phyloP scores from a whole-genome alignment of 2,888 invertebrate species.

The Liodrosophila aerea region DNA sequence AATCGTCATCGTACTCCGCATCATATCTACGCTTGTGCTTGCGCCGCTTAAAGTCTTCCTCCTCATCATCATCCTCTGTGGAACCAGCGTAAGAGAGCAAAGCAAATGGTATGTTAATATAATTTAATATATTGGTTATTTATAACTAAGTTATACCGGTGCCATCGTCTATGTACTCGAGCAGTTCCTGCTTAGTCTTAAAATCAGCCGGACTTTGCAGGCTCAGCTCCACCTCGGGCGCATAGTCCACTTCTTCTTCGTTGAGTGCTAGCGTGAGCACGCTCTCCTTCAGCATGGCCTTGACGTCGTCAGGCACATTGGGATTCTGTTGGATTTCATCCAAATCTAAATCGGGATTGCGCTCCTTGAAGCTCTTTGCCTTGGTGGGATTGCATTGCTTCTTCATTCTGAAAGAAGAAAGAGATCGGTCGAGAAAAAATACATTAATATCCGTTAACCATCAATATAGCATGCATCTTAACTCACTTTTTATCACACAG shows the following conservation, averaged over 20 bases:
- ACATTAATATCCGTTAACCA: not conserved
- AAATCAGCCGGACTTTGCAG: conserved; percentile 76
- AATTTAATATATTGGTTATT: not conserved
- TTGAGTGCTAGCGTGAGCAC: conserved; percentile 78
- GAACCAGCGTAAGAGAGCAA: not conserved
- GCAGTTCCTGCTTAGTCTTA: conserved; percentile 80
- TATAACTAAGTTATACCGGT: conserved; percentile 66
- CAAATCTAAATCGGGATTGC: conserved; percentile 82
- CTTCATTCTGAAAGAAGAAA: conserved; percentile 77
- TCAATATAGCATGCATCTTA: rapidly evolving
- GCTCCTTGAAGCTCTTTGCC: conserved; percentile 82
- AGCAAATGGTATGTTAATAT: conserved; percentile 4
- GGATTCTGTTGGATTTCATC: conserved; percentile 83
- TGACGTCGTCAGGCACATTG: conserved; percentile 82
- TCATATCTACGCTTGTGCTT: conserved; percentile 80
- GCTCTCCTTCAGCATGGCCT: conserved; percentile 81
- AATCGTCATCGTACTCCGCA: conserved; percentile 82
- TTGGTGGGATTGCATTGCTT: conserved; percentile 82
- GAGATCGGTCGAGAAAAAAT: not conserved
- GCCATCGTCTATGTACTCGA: conserved; percentile 82
- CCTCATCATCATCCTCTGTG: conserved; percentile 80
- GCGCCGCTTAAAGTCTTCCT: conserved; percentile 80
- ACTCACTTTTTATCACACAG: conserved; percentile 90
- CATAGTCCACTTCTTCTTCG: conserved; percentile 68
- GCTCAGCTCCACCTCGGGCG: conserved; percentile 60